phyloP scores from a whole-genome alignment of 2,113 vertebrate genomes.

The Pimephales promelas region DNA sequence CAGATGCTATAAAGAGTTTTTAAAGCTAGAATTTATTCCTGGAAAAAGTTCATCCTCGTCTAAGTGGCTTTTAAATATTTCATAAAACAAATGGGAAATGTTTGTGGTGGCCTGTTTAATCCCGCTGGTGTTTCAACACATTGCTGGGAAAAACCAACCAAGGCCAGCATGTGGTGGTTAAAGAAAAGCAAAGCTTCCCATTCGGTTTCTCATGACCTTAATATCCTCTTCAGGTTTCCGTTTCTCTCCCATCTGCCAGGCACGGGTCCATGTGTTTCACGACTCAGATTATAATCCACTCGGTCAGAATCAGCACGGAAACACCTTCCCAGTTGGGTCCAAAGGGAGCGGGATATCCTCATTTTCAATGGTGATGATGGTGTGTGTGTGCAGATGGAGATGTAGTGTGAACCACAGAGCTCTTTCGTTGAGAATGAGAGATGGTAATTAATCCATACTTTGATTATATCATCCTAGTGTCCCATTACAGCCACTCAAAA shows the following conservation, averaged over 20 bases:
- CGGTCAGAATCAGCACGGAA: neutral
- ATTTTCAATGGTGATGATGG: neutral
- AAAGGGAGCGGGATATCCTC: neutral
- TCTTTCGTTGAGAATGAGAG: constrained; percentile 69
- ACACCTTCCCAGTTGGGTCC: neutral
- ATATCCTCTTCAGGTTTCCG: constrained; percentile 62
- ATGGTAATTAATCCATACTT: constrained; percentile 58
- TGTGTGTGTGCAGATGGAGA: constrained; percentile 15
- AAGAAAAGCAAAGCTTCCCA: constrained; percentile 35
- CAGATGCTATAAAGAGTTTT: constrained; percentile 5
- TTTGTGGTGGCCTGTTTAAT: constrained; percentile 59
- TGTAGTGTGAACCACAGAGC: constrained; percentile 56
- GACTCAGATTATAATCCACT: constrained; percentile 37
- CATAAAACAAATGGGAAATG: constrained; percentile 58
- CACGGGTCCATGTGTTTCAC: constrained; percentile 13
- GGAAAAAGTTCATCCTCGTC: constrained; percentile 50
- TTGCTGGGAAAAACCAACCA: constrained; percentile 48
- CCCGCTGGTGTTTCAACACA: constrained; percentile 54
- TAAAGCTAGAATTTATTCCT: constrained; percentile 35
- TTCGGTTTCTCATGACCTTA: constrained; percentile 69
- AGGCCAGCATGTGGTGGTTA: constrained; percentile 34
- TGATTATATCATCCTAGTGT: neutral
- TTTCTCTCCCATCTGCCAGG: neutral
- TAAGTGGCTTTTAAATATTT: constrained; percentile 69
- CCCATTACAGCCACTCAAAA: neutral